Evolutionary conservation across 2,797 vertebrate genomes (phyloP), one percentile per base, ranked within the genome.

Genomic region (Gymnoscopelus braueri): DNA sequence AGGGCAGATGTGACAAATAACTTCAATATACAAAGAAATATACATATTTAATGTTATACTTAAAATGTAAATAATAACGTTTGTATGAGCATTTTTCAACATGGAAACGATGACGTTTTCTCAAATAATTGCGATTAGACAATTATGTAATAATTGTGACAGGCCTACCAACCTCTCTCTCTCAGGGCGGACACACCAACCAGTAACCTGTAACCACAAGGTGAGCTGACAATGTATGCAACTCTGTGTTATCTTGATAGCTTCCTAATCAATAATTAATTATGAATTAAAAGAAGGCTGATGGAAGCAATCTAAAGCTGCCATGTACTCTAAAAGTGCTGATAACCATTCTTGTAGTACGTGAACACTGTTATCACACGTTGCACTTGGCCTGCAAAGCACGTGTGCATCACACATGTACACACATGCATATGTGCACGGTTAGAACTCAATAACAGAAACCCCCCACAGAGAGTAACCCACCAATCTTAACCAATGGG

Each of bases 401-500:
- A 67, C 24, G 29, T 39, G 52, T 5, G 24, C 52, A 63, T 44
- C 8, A 15, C 14, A 67, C 50, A 57, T 9, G 69, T 44, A 57
- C 59, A 69, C 55, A 68, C 26, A 23, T 3, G 23, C 44, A 53
- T 60, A 3, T 60, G 52, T 23, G 10, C 1, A 48, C 9, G n/a
- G 35, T n/a, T 63, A 69, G 1, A 63, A 29, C 8, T 76, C 67
- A 59, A 69, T 61, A 44, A 49, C 72, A 68, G 61, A 61, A 65
- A 70, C 1, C 54, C 35, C 49, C 72, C 62, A 39, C 48, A 15
- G 54, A 4, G 47, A 70, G 80, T 62, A 75, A 68, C 76, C 62
- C 74, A 5, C 8, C 14, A 4, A 61, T 53, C 70, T 51, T 66
- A 77, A 78, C 74, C 79, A 69, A 80, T 71, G 68, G 69, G 67